These are phyloP conservation scores for Xestobium rufovillosum DNA, from an alignment of 2,888 invertebrate species.

Conservation along the genomic window DNA sequence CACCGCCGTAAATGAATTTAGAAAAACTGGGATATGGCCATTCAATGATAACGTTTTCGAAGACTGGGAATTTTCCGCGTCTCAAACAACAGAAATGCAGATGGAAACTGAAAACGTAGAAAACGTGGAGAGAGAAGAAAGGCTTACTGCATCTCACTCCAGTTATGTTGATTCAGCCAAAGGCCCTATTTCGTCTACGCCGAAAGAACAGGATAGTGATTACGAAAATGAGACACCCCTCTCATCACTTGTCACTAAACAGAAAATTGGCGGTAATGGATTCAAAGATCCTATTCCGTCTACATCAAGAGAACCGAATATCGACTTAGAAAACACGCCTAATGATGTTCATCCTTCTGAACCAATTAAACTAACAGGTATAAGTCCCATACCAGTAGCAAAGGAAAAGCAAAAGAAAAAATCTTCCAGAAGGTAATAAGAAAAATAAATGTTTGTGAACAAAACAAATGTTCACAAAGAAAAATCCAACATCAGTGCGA, in stretches of 20 bases:
- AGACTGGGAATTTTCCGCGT: constrained; percentile 6
- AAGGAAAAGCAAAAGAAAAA: neutral
- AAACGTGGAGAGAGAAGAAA: neutral
- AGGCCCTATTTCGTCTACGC: neutral
- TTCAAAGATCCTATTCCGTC: too few species aligned
- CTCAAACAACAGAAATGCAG: too few species aligned
- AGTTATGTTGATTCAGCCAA: too few species aligned
- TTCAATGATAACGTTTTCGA: constrained; percentile 10
- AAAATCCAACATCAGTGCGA: neutral
- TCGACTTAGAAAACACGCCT: too few species aligned
- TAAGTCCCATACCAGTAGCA: neutral
- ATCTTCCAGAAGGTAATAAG: neutral
- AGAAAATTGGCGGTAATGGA: too few species aligned
- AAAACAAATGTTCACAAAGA: neutral
- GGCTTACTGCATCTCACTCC: too few species aligned
- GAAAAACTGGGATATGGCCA: constrained; percentile 11
- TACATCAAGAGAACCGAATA: too few species aligned
- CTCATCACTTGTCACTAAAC: neutral
- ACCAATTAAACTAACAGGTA: too few species aligned
- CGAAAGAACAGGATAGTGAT: neutral
- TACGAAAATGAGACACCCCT: neutral
- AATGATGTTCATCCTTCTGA: too few species aligned
- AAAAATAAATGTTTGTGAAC: neutral
- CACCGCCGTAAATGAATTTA: constrained; percentile 9
- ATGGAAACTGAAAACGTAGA: constrained; percentile 2